Percentiles rank a stretch among this genome's conserved stretches.
phyloP scores from a whole-genome alignment of 2,113 vertebrate species.

The Corydoras maculifer region DNA sequence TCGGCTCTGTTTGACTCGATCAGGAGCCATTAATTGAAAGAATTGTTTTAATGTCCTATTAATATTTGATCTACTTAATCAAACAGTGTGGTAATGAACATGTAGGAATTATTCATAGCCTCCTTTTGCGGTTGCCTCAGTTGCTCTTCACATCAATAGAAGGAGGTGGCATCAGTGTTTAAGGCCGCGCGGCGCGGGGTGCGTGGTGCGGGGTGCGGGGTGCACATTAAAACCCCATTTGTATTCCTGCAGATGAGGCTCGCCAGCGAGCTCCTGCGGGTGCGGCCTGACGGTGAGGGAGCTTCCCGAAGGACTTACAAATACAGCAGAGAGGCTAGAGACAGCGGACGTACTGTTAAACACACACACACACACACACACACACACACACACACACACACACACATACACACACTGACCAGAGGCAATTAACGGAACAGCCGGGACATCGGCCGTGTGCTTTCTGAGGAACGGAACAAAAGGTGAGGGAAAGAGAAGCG shows the following conservation, averaged over 20 bases:
- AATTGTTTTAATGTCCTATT: conserved; percentile 4
- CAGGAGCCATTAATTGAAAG: conserved; percentile 24
- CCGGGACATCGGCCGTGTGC: conserved; percentile 26
- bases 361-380: conserved; percentile 13
- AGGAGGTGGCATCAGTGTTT: conserved; percentile 12
- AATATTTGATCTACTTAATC: conserved; percentile 14
- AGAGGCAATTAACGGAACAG: conserved; percentile 38
- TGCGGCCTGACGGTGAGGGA: conserved; percentile 11
- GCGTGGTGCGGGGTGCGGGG: conserved; percentile 11
- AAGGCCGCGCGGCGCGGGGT: conserved; percentile 7
- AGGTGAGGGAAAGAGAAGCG: conserved; percentile 25
- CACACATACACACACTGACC: conserved; percentile 12
- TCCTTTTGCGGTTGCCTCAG: not conserved
- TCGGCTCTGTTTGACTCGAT: conserved; percentile 12
- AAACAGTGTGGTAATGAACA: conserved; percentile 6
- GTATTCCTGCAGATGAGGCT: conserved; percentile 37
- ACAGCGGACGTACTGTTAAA: conserved; percentile 27
- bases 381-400: conserved; percentile 18
- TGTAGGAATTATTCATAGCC: conserved; percentile 6
- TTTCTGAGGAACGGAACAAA: conserved; percentile 25
- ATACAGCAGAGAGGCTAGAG: conserved; percentile 35
- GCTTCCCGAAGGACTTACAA: conserved; percentile 32
- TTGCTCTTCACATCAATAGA: not conserved
- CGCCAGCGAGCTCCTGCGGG: conserved; percentile 31
- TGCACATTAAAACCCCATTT: conserved; percentile 32